Conservation (phyloP, 2,797 vertebrate genomes). For the Myotis vivesi region DNA sequence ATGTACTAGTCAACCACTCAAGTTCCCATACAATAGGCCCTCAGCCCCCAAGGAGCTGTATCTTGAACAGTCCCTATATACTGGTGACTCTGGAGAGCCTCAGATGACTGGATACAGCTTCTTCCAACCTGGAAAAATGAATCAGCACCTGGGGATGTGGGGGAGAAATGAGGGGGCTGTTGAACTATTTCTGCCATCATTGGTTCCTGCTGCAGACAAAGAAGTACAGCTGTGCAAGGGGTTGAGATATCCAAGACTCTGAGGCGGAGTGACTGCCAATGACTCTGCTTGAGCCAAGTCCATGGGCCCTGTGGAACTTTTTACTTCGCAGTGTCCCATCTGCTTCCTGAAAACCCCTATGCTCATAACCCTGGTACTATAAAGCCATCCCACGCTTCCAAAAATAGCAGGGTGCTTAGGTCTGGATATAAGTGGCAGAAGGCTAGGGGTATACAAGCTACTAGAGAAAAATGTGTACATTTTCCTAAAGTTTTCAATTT, state of each 20-base stretch:
- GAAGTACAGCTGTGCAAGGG: not conserved
- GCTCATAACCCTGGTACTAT: not conserved
- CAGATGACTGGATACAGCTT: not conserved
- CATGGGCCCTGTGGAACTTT: not conserved
- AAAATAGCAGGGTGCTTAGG: not conserved
- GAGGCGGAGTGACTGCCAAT: not conserved
- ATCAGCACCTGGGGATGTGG: fast-evolving
- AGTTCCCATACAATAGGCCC: not conserved
- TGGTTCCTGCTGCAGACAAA: not conserved
- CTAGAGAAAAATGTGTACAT: not conserved
- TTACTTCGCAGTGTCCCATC: not conserved
- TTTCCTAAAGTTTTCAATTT: not conserved
- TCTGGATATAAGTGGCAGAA: not conserved
- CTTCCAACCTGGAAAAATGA: not conserved
- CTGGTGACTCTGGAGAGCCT: not conserved
- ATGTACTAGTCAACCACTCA: not conserved
- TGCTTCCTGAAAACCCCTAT: not conserved
- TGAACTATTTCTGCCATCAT: not conserved
- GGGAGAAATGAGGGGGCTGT: too few species aligned
- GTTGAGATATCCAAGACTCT: not conserved
- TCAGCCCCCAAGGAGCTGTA: not conserved
- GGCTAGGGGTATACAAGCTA: not conserved
- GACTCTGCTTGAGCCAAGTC: not conserved
- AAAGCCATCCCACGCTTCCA: not conserved
- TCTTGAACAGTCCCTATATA: not conserved